Conservation (phyloP, 2,797 vertebrate species). For the Danio albolineatus region DNA sequence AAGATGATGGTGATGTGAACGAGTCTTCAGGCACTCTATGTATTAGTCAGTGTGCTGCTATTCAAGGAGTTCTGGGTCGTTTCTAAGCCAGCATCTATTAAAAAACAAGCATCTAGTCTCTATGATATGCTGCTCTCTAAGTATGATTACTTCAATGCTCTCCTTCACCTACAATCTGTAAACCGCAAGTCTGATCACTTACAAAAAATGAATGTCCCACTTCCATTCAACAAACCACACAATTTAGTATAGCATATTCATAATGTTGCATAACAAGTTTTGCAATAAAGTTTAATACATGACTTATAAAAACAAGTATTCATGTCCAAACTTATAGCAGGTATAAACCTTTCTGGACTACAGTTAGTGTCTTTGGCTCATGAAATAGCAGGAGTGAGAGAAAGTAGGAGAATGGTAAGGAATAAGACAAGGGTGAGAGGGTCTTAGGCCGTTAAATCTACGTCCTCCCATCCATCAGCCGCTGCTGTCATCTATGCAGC, state of each 20-base stretch:
- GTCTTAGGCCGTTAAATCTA: conserved; percentile 68
- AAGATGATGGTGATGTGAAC: background rate
- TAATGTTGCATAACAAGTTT: background rate
- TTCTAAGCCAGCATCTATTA: no score
- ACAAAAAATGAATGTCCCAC: background rate
- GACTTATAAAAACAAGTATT: background rate
- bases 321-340: background rate
- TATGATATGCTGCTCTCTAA: no score
- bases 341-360: background rate
- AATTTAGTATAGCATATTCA: background rate
- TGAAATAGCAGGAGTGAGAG: conserved; percentile 47
- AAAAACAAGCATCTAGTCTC: no score
- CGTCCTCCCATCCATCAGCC: conserved; percentile 68
- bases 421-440: conserved; percentile 60
- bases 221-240: background rate
- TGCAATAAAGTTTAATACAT: background rate
- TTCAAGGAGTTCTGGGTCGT: no score
- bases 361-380: background rate
- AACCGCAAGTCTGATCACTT: no score
- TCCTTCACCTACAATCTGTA: no score
- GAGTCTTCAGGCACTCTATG: no score
- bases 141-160: no score
- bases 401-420: conserved; percentile 40
- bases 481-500: conserved; percentile 75
- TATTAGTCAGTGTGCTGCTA: no score